These are phyloP conservation scores for Tapera naevia DNA, from an alignment of 2,797 vertebrate species.

Conservation along the genomic window DNA sequence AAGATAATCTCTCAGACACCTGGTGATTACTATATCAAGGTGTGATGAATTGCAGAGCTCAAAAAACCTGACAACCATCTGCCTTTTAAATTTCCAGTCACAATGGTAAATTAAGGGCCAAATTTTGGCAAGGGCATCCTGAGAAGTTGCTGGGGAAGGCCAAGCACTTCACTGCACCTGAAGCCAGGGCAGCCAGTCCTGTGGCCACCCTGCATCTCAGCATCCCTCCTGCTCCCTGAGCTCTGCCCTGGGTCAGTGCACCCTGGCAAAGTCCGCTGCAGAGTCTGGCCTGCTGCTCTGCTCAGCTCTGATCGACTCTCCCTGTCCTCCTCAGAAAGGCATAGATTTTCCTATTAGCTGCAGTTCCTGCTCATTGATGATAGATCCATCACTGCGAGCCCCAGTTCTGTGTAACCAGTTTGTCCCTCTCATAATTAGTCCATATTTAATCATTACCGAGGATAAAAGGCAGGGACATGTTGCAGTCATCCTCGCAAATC, in stretches of 20 bases:
- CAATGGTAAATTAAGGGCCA: rapidly evolving
- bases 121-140: not conserved
- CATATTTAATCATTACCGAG: not conserved
- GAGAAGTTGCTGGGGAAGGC: not conserved
- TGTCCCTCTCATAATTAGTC: not conserved
- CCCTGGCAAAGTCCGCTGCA: no score
- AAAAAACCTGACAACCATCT: not conserved
- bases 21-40: not conserved
- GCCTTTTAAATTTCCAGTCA: not conserved
- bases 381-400: not conserved
- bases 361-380: not conserved
- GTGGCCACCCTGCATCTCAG: not conserved
- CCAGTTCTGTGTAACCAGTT: not conserved
- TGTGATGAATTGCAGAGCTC: not conserved
- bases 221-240: not conserved
- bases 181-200: not conserved
- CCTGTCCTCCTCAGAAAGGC: not conserved
- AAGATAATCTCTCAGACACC: not conserved
- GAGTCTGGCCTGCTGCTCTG: rapidly evolving
- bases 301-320: not conserved
- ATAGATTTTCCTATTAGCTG: not conserved
- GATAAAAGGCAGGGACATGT: not conserved
- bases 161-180: not conserved
- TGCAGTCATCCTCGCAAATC: not conserved
- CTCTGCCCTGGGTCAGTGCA: not conserved